These are phyloP conservation scores for Xanthorhoe designata DNA, from an alignment of 2,888 invertebrate species.

Conservation along the genomic window DNA sequence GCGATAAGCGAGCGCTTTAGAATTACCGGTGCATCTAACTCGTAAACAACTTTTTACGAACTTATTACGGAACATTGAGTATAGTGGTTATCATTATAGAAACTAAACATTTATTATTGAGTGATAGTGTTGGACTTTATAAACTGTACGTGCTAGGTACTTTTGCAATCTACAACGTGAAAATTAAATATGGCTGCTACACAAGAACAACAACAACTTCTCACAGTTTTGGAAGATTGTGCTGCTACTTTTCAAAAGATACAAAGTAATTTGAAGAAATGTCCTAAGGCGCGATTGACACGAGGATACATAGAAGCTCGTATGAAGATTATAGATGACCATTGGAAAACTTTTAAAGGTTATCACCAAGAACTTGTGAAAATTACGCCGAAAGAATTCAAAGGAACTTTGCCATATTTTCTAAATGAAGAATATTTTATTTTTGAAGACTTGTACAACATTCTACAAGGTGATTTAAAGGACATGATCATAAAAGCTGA, in stretches of 20 bases:
- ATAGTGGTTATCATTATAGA: too few species aligned
- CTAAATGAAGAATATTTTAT: conserved; percentile 33
- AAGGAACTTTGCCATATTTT: conserved; percentile 33
- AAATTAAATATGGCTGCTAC: conserved; percentile 2
- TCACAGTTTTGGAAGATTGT: conserved; percentile 20
- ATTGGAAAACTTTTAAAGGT: conserved; percentile 30
- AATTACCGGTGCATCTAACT: too few species aligned
- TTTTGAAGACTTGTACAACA: conserved; percentile 8
- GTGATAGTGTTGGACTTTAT: too few species aligned
- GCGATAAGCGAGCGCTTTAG: too few species aligned
- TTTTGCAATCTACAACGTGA: conserved; percentile 1
- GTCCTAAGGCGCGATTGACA: too few species aligned
- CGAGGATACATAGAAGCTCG: conserved; percentile 36
- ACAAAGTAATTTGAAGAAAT: too few species aligned
- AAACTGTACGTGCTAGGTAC: too few species aligned
- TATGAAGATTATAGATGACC: conserved; percentile 33
- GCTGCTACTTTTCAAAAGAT: too few species aligned
- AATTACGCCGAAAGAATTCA: conserved; percentile 34
- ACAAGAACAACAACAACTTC: conserved; percentile 3
- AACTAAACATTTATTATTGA: too few species aligned
- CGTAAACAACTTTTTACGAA: too few species aligned
- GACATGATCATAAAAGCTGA: not conserved
- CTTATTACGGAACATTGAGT: too few species aligned
- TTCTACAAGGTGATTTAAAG: conserved; percentile 5
- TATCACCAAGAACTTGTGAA: conserved; percentile 33